A percentile compares a stretch with the other conserved stretches of the same genome.
These are phyloP conservation scores for Acromyrmex heyeri DNA, from an alignment of 1,140 invertebrate species.

Conservation along the genomic window DNA sequence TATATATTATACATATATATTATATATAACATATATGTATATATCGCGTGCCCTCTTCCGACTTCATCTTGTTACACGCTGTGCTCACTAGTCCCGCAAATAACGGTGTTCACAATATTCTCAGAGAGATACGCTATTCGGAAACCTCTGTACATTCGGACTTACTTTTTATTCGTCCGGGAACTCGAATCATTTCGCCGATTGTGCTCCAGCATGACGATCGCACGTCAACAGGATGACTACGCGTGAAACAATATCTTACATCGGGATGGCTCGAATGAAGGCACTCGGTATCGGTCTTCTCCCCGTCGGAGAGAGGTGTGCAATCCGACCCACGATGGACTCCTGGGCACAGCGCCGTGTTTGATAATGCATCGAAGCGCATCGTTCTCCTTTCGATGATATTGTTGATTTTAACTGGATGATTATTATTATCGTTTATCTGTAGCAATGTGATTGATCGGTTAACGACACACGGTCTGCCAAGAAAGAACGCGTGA, in stretches of 20 bases:
- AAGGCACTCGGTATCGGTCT: background rate
- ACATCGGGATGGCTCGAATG: background rate
- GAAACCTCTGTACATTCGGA: constrained; percentile 7
- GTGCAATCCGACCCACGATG: constrained; percentile 25
- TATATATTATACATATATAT: constrained; percentile 23
- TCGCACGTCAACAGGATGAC: background rate
- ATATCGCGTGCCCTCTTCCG: constrained; percentile 78
- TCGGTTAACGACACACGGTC: constrained; percentile 64
- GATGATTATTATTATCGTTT: constrained; percentile 70
- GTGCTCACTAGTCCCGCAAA: constrained; percentile 60
- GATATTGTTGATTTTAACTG: constrained; percentile 70
- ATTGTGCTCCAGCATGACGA: background rate
- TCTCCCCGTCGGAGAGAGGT: background rate
- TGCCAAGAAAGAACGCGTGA: constrained; percentile 58
- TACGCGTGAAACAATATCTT: background rate
- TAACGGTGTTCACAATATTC: constrained; percentile 41
- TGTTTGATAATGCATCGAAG: constrained; percentile 75
- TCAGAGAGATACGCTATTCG: background rate
- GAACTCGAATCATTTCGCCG: background rate
- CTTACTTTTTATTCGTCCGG: constrained; percentile 33
- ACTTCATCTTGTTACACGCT: constrained; percentile 77
- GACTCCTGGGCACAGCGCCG: constrained; percentile 77
- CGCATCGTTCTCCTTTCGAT: constrained; percentile 67
- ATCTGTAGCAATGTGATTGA: constrained; percentile 54
- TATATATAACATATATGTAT: constrained; percentile 37